Evolutionary conservation across 2,113 vertebrate genomes (phyloP).

Genomic region (Mandrillus leucophaeus): DNA sequence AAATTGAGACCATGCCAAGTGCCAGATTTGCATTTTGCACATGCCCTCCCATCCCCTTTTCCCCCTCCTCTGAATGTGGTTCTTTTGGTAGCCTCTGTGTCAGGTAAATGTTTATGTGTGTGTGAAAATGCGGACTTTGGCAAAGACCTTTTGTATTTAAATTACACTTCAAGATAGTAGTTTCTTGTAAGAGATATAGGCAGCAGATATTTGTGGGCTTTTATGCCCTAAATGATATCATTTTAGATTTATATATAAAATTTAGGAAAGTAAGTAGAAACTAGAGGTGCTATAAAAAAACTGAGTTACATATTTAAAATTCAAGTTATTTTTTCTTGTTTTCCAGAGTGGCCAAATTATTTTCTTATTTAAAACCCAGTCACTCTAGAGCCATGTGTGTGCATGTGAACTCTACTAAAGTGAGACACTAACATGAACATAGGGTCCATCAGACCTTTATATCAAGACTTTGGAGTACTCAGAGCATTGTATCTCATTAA

Average conservation of each 20-base stretch:
- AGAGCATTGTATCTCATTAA: neutral
- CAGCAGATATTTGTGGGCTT: constrained; percentile 58
- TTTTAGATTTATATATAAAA: constrained; percentile 40
- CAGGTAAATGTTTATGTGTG: constrained; percentile 62
- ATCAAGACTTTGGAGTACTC: neutral
- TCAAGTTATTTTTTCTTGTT: constrained; percentile 14
- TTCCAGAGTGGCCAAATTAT: neutral
- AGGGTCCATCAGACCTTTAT: neutral
- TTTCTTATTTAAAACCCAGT: neutral
- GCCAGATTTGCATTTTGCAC: neutral
- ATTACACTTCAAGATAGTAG: neutral
- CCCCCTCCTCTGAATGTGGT: constrained; percentile 33
- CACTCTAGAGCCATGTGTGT: neutral
- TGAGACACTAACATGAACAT: neutral
- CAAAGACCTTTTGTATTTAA: constrained; percentile 19
- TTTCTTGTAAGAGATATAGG: constrained; percentile 58
- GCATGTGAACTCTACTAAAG: neutral
- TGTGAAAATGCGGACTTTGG: constrained; percentile 62
- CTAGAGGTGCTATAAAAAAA: neutral
- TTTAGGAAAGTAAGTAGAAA: constrained; percentile 15
- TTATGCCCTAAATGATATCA: constrained; percentile 47
- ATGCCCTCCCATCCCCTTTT: neutral
- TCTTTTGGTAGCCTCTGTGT: constrained; percentile 54
- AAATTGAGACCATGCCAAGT: constrained; percentile 65
- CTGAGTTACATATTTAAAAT: neutral